Base-by-base conservation (phyloP, 2,797 vertebrate genomes). In the Distichodus sexfasciatus region DNA sequence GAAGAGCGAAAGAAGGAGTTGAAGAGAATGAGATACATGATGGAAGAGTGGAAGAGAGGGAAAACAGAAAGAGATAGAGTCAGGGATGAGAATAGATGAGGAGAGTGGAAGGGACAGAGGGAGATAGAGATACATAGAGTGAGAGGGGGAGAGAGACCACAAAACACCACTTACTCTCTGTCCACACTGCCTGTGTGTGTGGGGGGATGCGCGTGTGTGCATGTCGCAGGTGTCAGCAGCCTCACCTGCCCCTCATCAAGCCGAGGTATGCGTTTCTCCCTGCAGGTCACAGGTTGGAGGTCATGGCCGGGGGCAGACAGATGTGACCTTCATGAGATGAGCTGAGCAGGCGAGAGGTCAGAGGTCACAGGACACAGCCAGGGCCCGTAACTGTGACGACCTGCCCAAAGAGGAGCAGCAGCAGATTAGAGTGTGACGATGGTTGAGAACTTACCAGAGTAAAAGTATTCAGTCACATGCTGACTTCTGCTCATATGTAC, bases 191-290 rank as follows among this genome's bases (percentile, higher is more conserved):
- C 41, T 46, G 53, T 29, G 10, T 61, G 26, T 33, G 36, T 41
- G 35, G 24, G 36, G 19, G 40, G 44, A 17, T 67, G 40, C 35
- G 50, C 33, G 50, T 21, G 47, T 54, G 50, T 44, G 53, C 47
- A 14, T 28, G 38, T 59, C 40, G 38, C 71, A 73, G 71, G 71
- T 73, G 71, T 73, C 67, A 40, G 47, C n/a, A n/a, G n/a, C n/a
- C 60, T 73, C 67, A 73, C 71, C 38, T 73, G 55, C 61, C 63
- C 65, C 55, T 60, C 61, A 66, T 73, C 64, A 73, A 51, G 46
- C 38, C 46, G 63, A 66, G 47, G 55, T 60, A 67, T 67, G 71
- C 14, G 10, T 38, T 73, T 60, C 57, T 64, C 57, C 17, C 60
- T 15, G 3, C 23, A 54, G 63, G 46, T 21, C 29, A 44, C 51